Base-by-base conservation (phyloP, 2,888 invertebrate genomes). In the Drosophila niveifrons region DNA sequence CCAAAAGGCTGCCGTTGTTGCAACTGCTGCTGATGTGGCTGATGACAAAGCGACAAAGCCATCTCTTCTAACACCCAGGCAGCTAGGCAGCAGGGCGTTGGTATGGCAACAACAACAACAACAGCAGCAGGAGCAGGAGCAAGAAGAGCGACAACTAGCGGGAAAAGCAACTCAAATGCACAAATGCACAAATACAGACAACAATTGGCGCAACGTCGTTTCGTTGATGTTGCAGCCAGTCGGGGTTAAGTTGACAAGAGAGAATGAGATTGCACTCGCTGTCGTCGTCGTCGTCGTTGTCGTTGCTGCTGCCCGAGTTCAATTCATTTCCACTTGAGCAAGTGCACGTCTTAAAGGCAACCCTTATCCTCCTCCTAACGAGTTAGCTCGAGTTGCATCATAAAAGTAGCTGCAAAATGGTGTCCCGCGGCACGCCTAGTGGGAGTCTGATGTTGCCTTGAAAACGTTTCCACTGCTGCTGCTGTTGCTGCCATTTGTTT, bases 311-410 rank as follows among this genome's bases (percentile, higher is more conserved):
- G 85, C 76, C 86, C 81, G 78, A 83, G 90, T 90, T 90, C 91
- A 86, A 90, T 89, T 88, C 82, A 90, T 90, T 90, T 90, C 88
- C 90, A 90, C 90, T 90, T 88, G 86, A 90, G 81, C 84, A 90
- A 88, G 75, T 88, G 89, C 88, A 88, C 80, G 85, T 85, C 82
- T 82, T 80, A 78, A 76, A 77, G 88, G 75, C 15, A n/a, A 28
- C 15, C 23, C 10, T 17, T 4, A 36, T 36, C 10, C 11, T 28
- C 8, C 47, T 8, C 3, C 41, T 9, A n/a, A 23, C 18, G 8
- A 0, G 29, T 13, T 8, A 13, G 10, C 43, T 34, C 23, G 48
- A 23, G 15, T 55, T 59, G 68, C 61, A 63, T 56, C 74, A 80
- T 78, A 80, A 75, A 83, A 84, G 88, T 84, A 83, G 89, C 83